Evolutionary conservation across 1,140 invertebrate genomes (phyloP).

Genomic region (Rhyacophila brunnea): DNA sequence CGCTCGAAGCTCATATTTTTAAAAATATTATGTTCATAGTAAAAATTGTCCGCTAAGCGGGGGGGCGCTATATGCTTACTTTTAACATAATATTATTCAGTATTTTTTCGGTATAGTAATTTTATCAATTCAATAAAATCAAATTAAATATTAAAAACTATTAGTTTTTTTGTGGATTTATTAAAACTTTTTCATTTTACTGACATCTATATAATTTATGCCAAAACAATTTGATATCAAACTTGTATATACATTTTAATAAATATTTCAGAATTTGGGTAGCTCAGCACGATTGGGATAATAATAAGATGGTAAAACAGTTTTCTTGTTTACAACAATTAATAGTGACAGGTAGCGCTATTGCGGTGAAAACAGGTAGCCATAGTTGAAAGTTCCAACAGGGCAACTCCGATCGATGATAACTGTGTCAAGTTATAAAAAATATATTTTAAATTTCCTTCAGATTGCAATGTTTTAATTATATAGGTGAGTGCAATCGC

Average conservation of each 20-base stretch:
- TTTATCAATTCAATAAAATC: too few species aligned
- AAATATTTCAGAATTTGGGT: neutral
- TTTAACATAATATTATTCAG: too few species aligned
- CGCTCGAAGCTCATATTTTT: too few species aligned
- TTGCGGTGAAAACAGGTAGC: constrained; percentile 5
- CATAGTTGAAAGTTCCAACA: constrained; percentile 45
- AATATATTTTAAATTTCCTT: constrained; percentile 8
- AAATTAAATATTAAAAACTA: too few species aligned
- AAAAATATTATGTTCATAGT: too few species aligned
- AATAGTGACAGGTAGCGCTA: constrained; percentile 14
- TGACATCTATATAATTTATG: constrained; percentile 6
- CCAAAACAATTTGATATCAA: neutral
- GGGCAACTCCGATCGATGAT: constrained; percentile 55
- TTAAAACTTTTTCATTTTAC: too few species aligned
- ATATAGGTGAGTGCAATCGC: constrained; percentile 8
- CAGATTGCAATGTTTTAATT: constrained; percentile 13
- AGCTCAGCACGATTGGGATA: neutral
- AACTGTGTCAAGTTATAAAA: constrained; percentile 12
- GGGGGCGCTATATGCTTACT: too few species aligned
- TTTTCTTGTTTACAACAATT: neutral
- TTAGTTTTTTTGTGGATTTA: too few species aligned
- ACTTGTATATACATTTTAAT: neutral
- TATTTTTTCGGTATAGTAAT: too few species aligned
- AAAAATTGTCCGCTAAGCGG: too few species aligned
- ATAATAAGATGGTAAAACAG: neutral